Evolutionary conservation across 2,888 invertebrate genomes (phyloP).

Genomic region (Chironomus riparius): DNA sequence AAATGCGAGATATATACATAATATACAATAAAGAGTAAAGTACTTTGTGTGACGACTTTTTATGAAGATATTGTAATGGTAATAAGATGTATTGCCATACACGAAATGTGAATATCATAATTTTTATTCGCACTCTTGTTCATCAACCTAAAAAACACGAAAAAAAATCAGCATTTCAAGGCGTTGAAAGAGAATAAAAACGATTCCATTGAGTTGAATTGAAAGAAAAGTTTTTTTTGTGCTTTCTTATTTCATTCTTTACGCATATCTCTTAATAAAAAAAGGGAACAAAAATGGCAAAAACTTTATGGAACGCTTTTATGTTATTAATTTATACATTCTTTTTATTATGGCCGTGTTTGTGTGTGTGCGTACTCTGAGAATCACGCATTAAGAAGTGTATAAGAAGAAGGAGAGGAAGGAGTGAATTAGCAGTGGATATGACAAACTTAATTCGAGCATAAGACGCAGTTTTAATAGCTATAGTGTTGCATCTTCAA

Average conservation of each 20-base stretch:
- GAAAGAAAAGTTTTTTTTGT: not conserved
- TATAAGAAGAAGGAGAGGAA: too few relatives aligned
- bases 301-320: not conserved
- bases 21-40: not conserved
- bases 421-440: too few relatives aligned
- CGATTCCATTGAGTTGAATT: not conserved
- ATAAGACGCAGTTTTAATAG: too few relatives aligned
- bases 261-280: not conserved
- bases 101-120: slow-evolving; percentile 4
- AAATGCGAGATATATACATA: not conserved
- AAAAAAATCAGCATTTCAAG: not conserved
- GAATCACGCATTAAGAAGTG: too few relatives aligned
- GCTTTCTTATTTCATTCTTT: not conserved
- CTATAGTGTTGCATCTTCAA: too few relatives aligned
- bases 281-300: not conserved
- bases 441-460: too few relatives aligned
- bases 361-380: too few relatives aligned
- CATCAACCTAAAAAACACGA: not conserved
- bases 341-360: not conserved
- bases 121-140: slow-evolving; percentile 12
- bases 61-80: slow-evolving; percentile 15
- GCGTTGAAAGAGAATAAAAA: not conserved
- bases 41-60: not conserved
- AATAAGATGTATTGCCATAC: slow-evolving; percentile 19
- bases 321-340: not conserved